These are phyloP conservation scores for Xiphophorus maculatus DNA, from an alignment of 2,113 vertebrate species.

Conservation along the genomic window DNA sequence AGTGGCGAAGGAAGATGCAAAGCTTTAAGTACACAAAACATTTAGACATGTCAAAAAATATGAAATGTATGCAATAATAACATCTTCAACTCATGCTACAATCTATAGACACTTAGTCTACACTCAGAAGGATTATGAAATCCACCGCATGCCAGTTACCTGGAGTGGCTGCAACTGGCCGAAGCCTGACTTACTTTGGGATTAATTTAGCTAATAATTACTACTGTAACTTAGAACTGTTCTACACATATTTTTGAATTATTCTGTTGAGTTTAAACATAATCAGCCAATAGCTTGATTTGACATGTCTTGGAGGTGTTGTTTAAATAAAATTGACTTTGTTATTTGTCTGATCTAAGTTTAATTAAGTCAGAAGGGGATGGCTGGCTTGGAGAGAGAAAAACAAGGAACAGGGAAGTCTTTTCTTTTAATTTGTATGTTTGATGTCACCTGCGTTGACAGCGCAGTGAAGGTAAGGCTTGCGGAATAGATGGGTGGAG, in stretches of 20 bases:
- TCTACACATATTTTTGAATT: not conserved
- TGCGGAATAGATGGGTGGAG: slow-evolving; percentile 37
- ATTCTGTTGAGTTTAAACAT: not conserved
- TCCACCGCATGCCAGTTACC: too few species aligned
- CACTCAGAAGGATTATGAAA: too few species aligned
- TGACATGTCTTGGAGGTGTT: slow-evolving; percentile 65
- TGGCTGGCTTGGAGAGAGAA: slow-evolving; percentile 19
- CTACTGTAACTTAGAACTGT: too few species aligned
- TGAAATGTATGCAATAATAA: too few species aligned
- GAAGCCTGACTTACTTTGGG: too few species aligned
- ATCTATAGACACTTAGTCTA: too few species aligned
- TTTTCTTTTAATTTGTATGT: slow-evolving; percentile 35
- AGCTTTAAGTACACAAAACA: too few species aligned
- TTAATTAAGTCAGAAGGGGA: slow-evolving; percentile 71
- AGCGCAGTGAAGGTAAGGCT: slow-evolving; percentile 30
- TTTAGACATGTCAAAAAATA: too few species aligned
- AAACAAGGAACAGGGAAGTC: slow-evolving; percentile 18
- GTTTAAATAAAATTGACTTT: slow-evolving; percentile 72
- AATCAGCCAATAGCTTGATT: slow-evolving; percentile 27
- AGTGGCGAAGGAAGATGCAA: too few species aligned
- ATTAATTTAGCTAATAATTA: too few species aligned
- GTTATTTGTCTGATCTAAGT: slow-evolving; percentile 75
- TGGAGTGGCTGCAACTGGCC: too few species aligned
- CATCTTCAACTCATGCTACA: too few species aligned
- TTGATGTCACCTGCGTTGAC: slow-evolving; percentile 41